Evolutionary conservation across 1,140 invertebrate genomes (phyloP).

Genomic region (Aphelenchoides besseyi): DNA sequence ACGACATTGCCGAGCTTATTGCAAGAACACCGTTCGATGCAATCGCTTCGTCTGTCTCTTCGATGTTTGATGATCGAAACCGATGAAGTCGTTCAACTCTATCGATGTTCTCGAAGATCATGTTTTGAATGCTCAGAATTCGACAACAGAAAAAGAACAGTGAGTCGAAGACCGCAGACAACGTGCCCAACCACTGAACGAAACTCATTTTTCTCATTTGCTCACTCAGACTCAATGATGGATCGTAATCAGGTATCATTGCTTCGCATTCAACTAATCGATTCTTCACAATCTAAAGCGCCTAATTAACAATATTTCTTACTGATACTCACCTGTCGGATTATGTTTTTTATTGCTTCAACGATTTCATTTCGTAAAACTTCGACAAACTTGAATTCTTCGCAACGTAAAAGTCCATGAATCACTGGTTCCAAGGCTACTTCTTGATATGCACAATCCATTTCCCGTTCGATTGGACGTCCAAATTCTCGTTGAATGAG

Average conservation of each 20-base stretch:
- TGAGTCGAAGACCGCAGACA: constrained; percentile 74
- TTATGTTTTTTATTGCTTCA: constrained; percentile 55
- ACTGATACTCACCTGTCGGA: constrained; percentile 50
- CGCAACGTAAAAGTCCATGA: constrained; percentile 61
- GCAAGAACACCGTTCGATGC: neutral
- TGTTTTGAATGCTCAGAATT: constrained; percentile 62
- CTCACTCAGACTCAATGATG: constrained; percentile 69
- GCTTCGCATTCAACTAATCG: constrained; percentile 48
- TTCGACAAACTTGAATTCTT: constrained; percentile 59
- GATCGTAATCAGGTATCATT: constrained; percentile 49
- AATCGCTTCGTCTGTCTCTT: neutral
- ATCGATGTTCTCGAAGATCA: constrained; percentile 37
- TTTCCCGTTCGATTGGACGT: constrained; percentile 72
- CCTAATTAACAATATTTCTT: constrained; percentile 9
- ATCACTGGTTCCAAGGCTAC: constrained; percentile 57
- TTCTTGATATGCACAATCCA: constrained; percentile 64
- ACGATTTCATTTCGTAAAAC: constrained; percentile 53
- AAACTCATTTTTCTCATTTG: constrained; percentile 70
- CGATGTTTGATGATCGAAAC: neutral
- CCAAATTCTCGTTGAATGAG: constrained; percentile 88
- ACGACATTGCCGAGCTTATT: neutral
- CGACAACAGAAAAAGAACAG: constrained; percentile 70
- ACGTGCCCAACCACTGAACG: constrained; percentile 75
- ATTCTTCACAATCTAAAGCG: constrained; percentile 48
- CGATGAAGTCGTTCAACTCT: constrained; percentile 10